Evolutionary conservation across 2,888 invertebrate species (phyloP).

Genomic region (Himalopsyche anomala): DNA sequence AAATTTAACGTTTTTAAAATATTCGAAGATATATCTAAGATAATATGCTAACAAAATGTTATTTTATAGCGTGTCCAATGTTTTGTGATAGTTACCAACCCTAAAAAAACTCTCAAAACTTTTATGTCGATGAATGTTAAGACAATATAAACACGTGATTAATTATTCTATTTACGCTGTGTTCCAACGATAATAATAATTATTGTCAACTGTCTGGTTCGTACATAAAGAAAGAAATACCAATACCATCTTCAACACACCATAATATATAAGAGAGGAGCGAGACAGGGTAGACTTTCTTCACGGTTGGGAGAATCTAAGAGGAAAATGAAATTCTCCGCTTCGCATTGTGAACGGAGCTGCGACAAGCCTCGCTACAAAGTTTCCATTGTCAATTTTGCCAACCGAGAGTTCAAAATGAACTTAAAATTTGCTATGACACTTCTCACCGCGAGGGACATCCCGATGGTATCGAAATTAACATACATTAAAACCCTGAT

Average conservation of each 20-base stretch:
- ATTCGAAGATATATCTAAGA: too few relatives aligned
- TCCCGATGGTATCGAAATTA: constrained; percentile 21
- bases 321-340: constrained; percentile 62
- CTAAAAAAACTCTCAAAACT: too few relatives aligned
- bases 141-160: neutral
- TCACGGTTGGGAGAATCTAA: constrained; percentile 60
- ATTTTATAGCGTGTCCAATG: too few relatives aligned
- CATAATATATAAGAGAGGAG: neutral
- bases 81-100: too few relatives aligned
- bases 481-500: constrained; percentile 26
- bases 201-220: constrained; percentile 16
- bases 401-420: constrained; percentile 59
- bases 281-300: constrained; percentile 44
- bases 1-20: too few relatives aligned
- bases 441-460: constrained; percentile 47
- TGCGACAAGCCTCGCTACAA: constrained; percentile 54
- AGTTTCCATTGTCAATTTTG: constrained; percentile 61
- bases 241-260: constrained; percentile 34
- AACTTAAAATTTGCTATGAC: constrained; percentile 62
- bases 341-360: constrained; percentile 33
- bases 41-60: too few relatives aligned
- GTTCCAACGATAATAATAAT: neutral
- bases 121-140: too few relatives aligned
- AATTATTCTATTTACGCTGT: constrained; percentile 4
- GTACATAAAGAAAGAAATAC: constrained; percentile 18